Evolutionary conservation across 2,797 vertebrate species (phyloP).

Genomic region (Antennarius maculatus): DNA sequence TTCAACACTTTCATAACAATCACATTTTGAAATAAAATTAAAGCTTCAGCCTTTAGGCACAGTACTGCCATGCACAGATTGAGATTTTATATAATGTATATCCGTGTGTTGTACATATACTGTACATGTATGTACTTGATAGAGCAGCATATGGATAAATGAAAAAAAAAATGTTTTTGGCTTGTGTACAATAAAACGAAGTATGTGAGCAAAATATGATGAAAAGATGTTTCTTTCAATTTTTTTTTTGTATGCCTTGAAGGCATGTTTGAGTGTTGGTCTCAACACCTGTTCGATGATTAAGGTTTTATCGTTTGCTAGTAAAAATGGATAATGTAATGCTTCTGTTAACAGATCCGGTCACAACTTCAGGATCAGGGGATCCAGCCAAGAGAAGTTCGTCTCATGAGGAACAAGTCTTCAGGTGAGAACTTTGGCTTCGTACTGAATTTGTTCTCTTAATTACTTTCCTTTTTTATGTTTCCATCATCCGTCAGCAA

Average conservation of each 20-base stretch:
- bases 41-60: too few species aligned
- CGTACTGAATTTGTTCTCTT: background rate
- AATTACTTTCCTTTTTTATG: slow-evolving; percentile 10
- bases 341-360: slow-evolving; percentile 82
- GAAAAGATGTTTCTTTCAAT: too few species aligned
- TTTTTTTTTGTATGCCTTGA: background rate
- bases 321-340: background rate
- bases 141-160: too few species aligned
- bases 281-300: background rate
- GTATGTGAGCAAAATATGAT: too few species aligned
- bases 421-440: slow-evolving; percentile 86
- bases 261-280: slow-evolving; percentile 8
- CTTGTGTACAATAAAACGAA: too few species aligned
- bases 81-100: too few species aligned
- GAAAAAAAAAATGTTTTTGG: too few species aligned
- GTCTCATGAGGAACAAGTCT: slow-evolving; percentile 93
- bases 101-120: too few species aligned
- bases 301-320: background rate
- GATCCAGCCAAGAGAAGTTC: slow-evolving; percentile 89
- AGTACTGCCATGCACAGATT: too few species aligned
- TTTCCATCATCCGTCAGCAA: slow-evolving; percentile 33
- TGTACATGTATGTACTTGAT: too few species aligned
- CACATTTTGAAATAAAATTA: too few species aligned
- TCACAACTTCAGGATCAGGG: slow-evolving; percentile 88
- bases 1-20: too few species aligned